Evolutionary conservation across 2,113 vertebrate species (phyloP).

Genomic region (Sylvietta virens): DNA sequence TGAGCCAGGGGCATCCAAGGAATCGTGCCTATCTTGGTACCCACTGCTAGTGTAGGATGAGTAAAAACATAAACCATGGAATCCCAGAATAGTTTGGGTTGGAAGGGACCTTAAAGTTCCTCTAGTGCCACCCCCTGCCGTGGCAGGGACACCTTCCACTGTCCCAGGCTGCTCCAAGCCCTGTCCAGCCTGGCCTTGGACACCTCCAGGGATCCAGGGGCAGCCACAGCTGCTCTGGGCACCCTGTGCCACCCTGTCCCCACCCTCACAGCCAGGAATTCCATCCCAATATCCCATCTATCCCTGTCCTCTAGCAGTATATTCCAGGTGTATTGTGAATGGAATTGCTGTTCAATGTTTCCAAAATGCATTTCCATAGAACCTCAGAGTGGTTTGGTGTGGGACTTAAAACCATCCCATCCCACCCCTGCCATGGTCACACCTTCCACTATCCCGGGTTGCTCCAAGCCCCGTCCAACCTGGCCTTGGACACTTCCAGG

Average conservation of each 20-base stretch:
- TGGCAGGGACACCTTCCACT: background rate
- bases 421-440: background rate
- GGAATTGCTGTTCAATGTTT: too few relatives aligned
- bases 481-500: background rate
- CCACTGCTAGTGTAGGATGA: background rate
- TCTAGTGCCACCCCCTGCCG: fast-evolving
- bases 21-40: background rate
- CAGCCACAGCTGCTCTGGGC: background rate
- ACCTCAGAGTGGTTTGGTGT: too few relatives aligned
- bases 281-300: too few relatives aligned
- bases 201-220: background rate
- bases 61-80: background rate
- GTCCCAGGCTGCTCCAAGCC: fast-evolving
- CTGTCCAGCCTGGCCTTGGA: fast-evolving
- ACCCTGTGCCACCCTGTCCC: too few relatives aligned
- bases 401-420: too few relatives aligned
- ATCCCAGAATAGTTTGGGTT: background rate
- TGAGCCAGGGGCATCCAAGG: background rate
- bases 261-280: too few relatives aligned
- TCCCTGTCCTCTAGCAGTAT: too few relatives aligned
- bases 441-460: fast-evolving
- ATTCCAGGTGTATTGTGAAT: too few relatives aligned
- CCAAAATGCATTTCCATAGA: too few relatives aligned
- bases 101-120: background rate
- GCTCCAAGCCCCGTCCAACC: fast-evolving